Base-by-base conservation (phyloP, 2,113 vertebrate genomes). In the Tragelaphus imberbis region DNA sequence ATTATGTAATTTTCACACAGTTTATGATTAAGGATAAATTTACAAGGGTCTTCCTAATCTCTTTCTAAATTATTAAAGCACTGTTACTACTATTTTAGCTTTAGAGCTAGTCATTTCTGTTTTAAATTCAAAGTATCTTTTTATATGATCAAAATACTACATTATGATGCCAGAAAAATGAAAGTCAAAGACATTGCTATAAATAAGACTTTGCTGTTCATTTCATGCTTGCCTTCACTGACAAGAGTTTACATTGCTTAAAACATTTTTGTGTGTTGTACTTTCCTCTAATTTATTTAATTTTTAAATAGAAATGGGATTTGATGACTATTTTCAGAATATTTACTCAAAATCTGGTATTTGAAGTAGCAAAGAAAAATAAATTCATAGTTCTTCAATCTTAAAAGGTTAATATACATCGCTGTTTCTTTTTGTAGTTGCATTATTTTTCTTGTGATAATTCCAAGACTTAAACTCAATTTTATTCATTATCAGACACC, bases 401-500 rank as follows among this genome's bases (percentile, higher is more conserved):
- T 51, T 86, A 55, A 91, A 89, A 86, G 63, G 11, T 84, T 80
- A 96, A 93, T 63, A 84, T 33, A 47, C 2, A 91, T 81, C 25
- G 15, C 10, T 53, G 55, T 75, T 53, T 90, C 61, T 87, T 90
- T 88, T 84, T 56, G 53, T 47, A 93, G 23, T 96, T 91, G 28
- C 90, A 68, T 77, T 92, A 33, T 77, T 96, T 97, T 93, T 84
- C 81, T 81, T 90, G 56, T 93, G 58, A 84, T 88, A 87, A 97
- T 75, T 96, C 51, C 86, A 87, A n/a, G 68, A 94, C n/a, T 75
- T 65, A 86, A 97, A 94, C 56, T 95, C 84, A 95, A 89, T 98
- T 97, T 79, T 17, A 88, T 53, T 71, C 79, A 47, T 23, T 82
- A 92, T 94, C 84, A 96, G 85, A 96, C 55, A 95, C 58, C 93